Conservation (phyloP, 2,113 vertebrate species). For the Osmerus eperlanus region DNA sequence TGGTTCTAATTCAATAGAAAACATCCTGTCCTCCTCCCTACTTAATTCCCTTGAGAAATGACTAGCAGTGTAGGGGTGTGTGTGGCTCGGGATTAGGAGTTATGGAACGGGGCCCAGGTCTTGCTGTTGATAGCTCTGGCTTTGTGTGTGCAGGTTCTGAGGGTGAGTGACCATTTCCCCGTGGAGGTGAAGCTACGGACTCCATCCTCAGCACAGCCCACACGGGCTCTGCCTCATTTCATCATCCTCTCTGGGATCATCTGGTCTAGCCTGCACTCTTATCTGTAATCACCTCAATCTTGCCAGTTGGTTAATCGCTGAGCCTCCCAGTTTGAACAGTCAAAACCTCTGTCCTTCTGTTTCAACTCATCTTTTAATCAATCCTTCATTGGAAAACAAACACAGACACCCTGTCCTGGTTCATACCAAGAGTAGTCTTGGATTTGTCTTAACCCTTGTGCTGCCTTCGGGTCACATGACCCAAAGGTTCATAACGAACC, state of each 20-base stretch:
- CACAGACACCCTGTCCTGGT: too few relatives aligned
- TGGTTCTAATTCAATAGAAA: neutral
- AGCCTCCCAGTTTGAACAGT: too few relatives aligned
- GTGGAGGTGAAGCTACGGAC: constrained; percentile 49
- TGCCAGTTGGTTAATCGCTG: too few relatives aligned
- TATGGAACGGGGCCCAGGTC: neutral
- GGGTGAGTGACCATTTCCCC: constrained; percentile 44
- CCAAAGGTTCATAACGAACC: too few relatives aligned
- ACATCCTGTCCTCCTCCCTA: too few relatives aligned
- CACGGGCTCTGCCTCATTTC: constrained; percentile 38
- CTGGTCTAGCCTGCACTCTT: constrained; percentile 3
- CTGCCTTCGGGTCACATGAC: too few relatives aligned
- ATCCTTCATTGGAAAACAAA: too few relatives aligned
- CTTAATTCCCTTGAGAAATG: neutral
- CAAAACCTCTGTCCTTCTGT: too few relatives aligned
- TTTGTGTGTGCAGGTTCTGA: constrained; percentile 40
- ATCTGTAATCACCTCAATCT: too few relatives aligned
- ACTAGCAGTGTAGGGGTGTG: neutral
- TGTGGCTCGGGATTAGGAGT: neutral
- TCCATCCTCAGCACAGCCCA: constrained; percentile 14
- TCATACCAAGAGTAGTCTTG: too few relatives aligned
- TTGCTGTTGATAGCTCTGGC: constrained; percentile 6
- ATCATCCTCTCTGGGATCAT: neutral
- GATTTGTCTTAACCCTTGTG: neutral
- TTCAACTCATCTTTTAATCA: too few relatives aligned